Percentiles rank a stretch among this genome's conserved stretches.
phyloP scores from a whole-genome alignment of 1,140 invertebrate species.

The Drosophila ficusphila region DNA sequence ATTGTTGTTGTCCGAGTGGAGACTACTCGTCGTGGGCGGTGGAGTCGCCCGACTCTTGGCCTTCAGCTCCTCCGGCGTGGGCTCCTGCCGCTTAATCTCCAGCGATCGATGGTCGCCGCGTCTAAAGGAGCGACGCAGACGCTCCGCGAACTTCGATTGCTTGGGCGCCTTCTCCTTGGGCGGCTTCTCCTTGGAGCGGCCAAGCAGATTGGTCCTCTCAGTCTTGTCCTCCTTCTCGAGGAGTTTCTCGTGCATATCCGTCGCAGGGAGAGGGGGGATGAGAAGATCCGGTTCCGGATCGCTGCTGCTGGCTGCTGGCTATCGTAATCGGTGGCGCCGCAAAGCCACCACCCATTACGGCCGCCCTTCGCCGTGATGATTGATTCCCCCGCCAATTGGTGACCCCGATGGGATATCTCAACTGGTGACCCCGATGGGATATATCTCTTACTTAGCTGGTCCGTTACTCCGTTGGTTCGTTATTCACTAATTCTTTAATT shows the following conservation, averaged over 20 bases:
- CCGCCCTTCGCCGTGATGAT: constrained; percentile 35
- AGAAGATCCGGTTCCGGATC: constrained; percentile 4
- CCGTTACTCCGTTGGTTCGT: constrained; percentile 10
- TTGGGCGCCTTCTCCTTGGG: constrained; percentile 61
- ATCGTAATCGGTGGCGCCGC: constrained; percentile 68
- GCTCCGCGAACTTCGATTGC: constrained; percentile 74
- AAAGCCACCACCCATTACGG: constrained; percentile 83
- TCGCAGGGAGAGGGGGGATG: constrained; percentile 5
- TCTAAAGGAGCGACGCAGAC: constrained; percentile 73
- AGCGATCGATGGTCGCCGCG: constrained; percentile 72
- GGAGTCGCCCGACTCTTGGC: constrained; percentile 44
- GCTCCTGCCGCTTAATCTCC: constrained; percentile 61
- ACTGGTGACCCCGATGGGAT: neutral
- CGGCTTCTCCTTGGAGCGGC: constrained; percentile 60
- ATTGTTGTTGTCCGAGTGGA: constrained; percentile 42
- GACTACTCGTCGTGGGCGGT: constrained; percentile 14
- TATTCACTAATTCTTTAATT: constrained; percentile 55
- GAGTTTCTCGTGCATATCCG: constrained; percentile 80
- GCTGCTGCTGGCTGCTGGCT: constrained; percentile 54
- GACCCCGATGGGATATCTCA: neutral
- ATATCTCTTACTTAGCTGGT: constrained; percentile 25
- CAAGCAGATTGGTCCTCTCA: constrained; percentile 69
- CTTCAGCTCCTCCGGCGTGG: constrained; percentile 44
- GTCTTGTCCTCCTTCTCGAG: constrained; percentile 75
- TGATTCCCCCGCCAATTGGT: constrained; percentile 2